Evolutionary conservation across 2,113 vertebrate species (phyloP).

Genomic region (Lontra canadensis): DNA sequence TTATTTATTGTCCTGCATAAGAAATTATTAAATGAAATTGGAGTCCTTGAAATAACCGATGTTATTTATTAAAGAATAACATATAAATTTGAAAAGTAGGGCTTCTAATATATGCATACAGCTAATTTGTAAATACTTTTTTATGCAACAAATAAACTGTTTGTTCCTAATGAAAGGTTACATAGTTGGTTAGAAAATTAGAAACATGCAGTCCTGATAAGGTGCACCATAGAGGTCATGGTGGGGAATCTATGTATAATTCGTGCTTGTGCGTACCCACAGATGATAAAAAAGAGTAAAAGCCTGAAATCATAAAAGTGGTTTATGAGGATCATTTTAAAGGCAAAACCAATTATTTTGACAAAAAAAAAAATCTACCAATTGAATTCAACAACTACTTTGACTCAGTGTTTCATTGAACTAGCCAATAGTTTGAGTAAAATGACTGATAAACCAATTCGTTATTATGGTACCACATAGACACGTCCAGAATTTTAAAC

Average conservation of each 20-base stretch:
- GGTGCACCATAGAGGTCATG: background rate
- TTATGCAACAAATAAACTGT: background rate
- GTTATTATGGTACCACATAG: background rate
- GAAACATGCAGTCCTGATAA: background rate
- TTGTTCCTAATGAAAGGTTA: background rate
- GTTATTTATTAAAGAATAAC: slow-evolving; percentile 24
- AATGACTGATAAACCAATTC: slow-evolving; percentile 5
- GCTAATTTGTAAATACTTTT: background rate
- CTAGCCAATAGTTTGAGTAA: background rate
- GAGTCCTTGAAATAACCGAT: background rate
- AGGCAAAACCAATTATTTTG: background rate
- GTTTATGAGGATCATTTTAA: background rate
- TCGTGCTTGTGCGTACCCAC: no score
- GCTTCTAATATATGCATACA: background rate
- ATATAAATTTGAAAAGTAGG: background rate
- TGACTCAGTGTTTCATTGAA: slow-evolving; percentile 42
- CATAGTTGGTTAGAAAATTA: background rate
- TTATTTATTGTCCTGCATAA: background rate
- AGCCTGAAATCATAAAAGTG: background rate
- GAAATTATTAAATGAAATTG: slow-evolving; percentile 40
- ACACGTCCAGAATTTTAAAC: slow-evolving; percentile 53
- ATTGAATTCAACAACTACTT: slow-evolving; percentile 41
- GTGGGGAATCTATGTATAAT: background rate
- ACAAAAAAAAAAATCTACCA: background rate
- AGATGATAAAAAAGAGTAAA: background rate